Conservation (phyloP, 2,888 invertebrate genomes). For the Drosophila hamatofila region DNA sequence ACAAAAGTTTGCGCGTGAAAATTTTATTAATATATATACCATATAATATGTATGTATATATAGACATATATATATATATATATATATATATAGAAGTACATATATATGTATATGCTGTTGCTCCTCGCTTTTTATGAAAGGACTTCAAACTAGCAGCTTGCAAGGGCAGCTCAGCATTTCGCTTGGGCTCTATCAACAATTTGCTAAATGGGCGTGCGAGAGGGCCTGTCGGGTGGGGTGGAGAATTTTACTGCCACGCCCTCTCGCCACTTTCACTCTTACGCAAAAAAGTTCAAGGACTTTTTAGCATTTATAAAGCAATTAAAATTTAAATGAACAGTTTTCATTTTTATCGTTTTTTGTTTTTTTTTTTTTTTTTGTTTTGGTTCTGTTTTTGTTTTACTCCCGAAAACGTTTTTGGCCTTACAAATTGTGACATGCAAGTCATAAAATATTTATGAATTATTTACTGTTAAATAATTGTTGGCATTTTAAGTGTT, state of each 20-base stretch:
- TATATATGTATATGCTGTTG: constrained; percentile 23
- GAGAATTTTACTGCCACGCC: background rate
- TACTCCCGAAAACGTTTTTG: constrained; percentile 45
- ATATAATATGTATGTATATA: constrained; percentile 37
- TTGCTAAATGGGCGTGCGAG: constrained; percentile 26
- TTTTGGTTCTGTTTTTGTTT: constrained; percentile 43
- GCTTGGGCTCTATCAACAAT: constrained; percentile 42
- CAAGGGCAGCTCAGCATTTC: constrained; percentile 61
- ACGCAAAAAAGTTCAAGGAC: constrained; percentile 81
- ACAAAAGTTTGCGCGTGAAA: constrained; percentile 62
- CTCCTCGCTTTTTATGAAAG: constrained; percentile 43
- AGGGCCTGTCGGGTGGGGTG: background rate
- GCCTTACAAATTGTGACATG: constrained; percentile 70
- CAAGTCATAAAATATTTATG: constrained; percentile 64
- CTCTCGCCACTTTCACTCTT: constrained; percentile 59
- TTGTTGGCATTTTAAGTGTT: constrained; percentile 58
- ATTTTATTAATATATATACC: constrained; percentile 73
- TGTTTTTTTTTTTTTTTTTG: constrained; percentile 37
- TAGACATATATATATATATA: constrained; percentile 52
- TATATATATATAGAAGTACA: constrained; percentile 43
- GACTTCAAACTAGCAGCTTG: constrained; percentile 50
- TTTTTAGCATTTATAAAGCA: constrained; percentile 84
- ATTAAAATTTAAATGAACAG: constrained; percentile 84
- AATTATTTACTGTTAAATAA: constrained; percentile 69
- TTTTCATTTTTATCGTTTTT: background rate